Base-by-base conservation (phyloP, 2,113 vertebrate genomes). In the Chauna torquata region DNA sequence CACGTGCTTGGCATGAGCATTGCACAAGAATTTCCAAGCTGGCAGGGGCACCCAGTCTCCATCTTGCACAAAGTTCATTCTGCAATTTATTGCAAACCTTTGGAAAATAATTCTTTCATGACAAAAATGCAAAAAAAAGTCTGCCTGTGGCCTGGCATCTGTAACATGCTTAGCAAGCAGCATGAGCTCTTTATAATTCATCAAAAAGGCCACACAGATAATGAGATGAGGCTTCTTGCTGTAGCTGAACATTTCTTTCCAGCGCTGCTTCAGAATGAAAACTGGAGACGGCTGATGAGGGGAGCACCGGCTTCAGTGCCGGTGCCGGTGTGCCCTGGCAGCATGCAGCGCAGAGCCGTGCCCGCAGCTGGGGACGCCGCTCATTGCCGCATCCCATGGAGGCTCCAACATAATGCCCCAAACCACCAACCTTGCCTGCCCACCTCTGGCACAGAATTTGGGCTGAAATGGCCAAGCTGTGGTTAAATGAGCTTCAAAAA, bases 171-270 rank as follows among this genome's bases (percentile, higher is more conserved):
- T 94, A 96, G 94, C 88, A 34, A 75, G 82, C 66, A 86, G 65
- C 77, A 45, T 4, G 5, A 64, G 76, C 86, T 85, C 80, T 97
- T 96, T 80, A 92, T 97, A 97, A 97, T 97, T 96, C 93, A 97
- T 98, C 95, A 96, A 84, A 97, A 96, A 96, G 75, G 62, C 87
- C 92, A 28, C 71, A 64, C 6, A 11, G 72, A 95, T 89, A 96
- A 95, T 74, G 91, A 97, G 92, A 59, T 49, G 34, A 77, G 4
- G 45, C 55, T 93, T 40, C 23, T 92, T 0, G 0, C 55, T 85
- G 59, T n/a, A 82, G 72, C 54, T 34, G 36, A 58, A 62, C 34
- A 38, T 71, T 90, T 87, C 50, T 93, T 86, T 72, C 74, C 76
- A 42, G 30, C 12, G 36, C 40, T 86, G 20, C 65, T 74, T 68